Evolutionary conservation across 2,113 vertebrate genomes (phyloP).

Genomic region (Prunella fulvescens): DNA sequence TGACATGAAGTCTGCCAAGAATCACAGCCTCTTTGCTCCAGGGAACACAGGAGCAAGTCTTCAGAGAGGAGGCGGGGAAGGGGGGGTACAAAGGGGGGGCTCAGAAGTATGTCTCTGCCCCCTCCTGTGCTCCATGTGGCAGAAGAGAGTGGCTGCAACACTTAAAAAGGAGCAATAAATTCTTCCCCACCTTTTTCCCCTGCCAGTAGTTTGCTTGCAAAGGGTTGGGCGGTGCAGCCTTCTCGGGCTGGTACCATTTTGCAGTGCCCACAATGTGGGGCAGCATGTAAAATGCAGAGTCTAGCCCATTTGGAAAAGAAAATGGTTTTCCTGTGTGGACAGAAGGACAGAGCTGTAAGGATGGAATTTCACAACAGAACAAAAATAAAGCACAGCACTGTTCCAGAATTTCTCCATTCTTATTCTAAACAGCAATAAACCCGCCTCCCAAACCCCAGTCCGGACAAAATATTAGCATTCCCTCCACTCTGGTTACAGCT

Average conservation of each 20-base stretch:
- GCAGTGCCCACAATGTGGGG: background rate
- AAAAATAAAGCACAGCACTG: constrained; percentile 11
- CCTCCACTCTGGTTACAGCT: constrained; percentile 35
- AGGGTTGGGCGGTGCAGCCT: background rate
- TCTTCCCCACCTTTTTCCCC: background rate
- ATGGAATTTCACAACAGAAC: constrained; percentile 59
- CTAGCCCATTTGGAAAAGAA: background rate
- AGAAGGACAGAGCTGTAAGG: constrained; percentile 8
- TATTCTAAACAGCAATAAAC: constrained; percentile 48
- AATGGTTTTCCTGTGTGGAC: background rate
- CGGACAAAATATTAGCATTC: constrained; percentile 7
- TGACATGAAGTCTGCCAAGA: constrained; percentile 59
- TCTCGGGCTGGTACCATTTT: background rate
- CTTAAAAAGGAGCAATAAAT: constrained; percentile 31
- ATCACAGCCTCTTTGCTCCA: constrained; percentile 57
- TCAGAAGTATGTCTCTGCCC: constrained; percentile 3
- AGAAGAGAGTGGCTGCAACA: constrained; percentile 2
- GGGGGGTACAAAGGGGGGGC: background rate
- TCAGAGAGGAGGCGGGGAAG: background rate
- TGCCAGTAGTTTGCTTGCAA: background rate
- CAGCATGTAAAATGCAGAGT: background rate
- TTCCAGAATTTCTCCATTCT: constrained; percentile 31
- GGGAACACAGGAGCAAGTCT: constrained; percentile 49
- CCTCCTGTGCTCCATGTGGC: constrained; percentile 29
- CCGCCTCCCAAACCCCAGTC: constrained; percentile 26